Base-by-base conservation (phyloP, 2,797 vertebrate species). In the Coluber constrictor region DNA sequence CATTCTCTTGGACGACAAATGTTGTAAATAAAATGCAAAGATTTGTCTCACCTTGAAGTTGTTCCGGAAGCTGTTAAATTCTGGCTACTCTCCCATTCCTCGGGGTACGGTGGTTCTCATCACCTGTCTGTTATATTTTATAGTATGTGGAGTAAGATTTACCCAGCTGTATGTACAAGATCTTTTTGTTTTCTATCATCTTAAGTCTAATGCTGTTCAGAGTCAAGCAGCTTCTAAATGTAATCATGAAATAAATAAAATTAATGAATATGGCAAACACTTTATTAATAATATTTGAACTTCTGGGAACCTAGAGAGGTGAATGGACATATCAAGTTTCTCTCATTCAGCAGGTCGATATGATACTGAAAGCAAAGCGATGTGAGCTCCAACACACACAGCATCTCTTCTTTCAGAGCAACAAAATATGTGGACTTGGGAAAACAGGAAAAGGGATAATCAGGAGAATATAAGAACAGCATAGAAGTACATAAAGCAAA, bases 401-500 rank as follows among this genome's bases (percentile, higher is more conserved):
- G 96, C 32, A 55, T 94, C 95, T 96, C 70, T 2, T 89, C 86
- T 95, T 96, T 92, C 92, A 88, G 54, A 88, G 90, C 23, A 27
- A 95, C 13, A 92, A 90, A 94, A 94, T 90, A 90, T 96, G 94
- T 96, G 96, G 96, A 91, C 92, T 92, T 95, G 94, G 90, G 91
- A 86, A 56, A 92, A 91, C 92, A 57, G 92, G 94, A 61, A 63
- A 92, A 86, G 60, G 63, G 90, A 94, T 90, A 91, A 18, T 37
- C 4, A 27, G 4, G 89, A 86, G 29, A 29, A 0, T 92, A 92
- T 88, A 86, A 74, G 54, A 61, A 95, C 93, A 63, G 93, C 1
- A 11, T 83, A 55, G 89, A 92, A 18, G 15, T 55, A 8, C 89
- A 91, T 59, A 94, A 87, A 66, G 88, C 0, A 6, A 89, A 79